Conservation (phyloP, 2,797 vertebrate species). For the Manis pentadactyla region DNA sequence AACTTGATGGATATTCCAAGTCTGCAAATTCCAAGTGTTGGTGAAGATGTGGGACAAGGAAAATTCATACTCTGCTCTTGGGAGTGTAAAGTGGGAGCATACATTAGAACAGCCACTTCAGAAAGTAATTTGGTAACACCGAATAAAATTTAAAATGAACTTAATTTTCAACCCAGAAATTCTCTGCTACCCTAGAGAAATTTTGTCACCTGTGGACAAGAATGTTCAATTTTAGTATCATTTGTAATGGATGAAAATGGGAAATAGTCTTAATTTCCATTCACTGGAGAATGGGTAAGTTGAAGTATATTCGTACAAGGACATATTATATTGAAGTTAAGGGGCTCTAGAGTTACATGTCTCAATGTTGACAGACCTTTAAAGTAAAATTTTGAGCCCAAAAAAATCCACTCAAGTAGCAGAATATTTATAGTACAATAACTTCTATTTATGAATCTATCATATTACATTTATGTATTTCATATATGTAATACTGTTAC, state of each 20-base stretch:
- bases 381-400: background rate
- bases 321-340: background rate
- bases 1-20: background rate
- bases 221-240: background rate
- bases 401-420: background rate
- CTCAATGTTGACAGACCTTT: background rate
- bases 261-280: constrained; percentile 28
- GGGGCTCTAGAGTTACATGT: background rate
- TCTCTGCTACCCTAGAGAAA: background rate
- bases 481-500: background rate
- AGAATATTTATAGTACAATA: background rate
- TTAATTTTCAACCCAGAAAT: constrained; percentile 20
- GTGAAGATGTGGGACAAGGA: background rate
- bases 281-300: background rate
- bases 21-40: background rate
- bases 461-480: background rate
- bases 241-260: constrained; percentile 3
- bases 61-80: background rate
- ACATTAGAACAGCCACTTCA: background rate
- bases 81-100: background rate
- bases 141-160: constrained; percentile 14
- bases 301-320: background rate
- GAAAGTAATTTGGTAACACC: constrained; percentile 30
- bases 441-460: background rate
- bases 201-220: background rate